Conservation (phyloP, 1,140 invertebrate genomes). For the Eupristina koningsbergeri region DNA sequence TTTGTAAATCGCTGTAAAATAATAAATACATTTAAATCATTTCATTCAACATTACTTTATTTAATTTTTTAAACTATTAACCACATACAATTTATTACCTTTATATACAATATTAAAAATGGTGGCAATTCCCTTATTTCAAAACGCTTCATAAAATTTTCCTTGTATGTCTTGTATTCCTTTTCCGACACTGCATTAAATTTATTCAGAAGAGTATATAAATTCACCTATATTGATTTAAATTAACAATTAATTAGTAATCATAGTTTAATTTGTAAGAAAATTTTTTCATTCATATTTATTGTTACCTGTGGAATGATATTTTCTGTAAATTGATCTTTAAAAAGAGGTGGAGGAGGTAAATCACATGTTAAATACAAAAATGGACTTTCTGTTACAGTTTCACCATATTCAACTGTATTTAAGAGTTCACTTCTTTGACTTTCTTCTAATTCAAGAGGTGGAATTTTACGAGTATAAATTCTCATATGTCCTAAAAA, state of each 20-base stretch:
- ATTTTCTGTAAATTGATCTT: conserved; percentile 97
- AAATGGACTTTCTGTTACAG: conserved; percentile 91
- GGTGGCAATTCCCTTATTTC: conserved; percentile 95
- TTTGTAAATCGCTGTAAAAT: conserved; percentile 91
- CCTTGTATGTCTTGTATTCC: conserved; percentile 99
- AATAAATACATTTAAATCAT: conserved; percentile 57
- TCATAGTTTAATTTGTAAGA: neutral
- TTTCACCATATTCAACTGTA: conserved; percentile 91
- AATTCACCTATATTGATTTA: conserved; percentile 82
- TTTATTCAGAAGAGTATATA: conserved; percentile 93
- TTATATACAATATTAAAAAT: conserved; percentile 98
- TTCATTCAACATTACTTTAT: neutral
- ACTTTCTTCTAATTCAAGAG: conserved; percentile 92
- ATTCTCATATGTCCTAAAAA: conserved; percentile 97
- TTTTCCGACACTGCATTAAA: conserved; percentile 97
- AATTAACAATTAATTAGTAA: neutral
- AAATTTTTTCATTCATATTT: neutral
- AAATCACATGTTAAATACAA: conserved; percentile 97
- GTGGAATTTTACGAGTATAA: conserved; percentile 94
- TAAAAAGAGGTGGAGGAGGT: conserved; percentile 95
- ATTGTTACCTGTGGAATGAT: conserved; percentile 93
- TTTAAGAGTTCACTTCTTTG: conserved; percentile 85
- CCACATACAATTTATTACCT: conserved; percentile 73
- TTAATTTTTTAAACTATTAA: too few relatives aligned
- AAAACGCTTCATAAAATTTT: conserved; percentile 97